Conservation (phyloP, 2,888 invertebrate genomes). For the Abrostola triplasia region DNA sequence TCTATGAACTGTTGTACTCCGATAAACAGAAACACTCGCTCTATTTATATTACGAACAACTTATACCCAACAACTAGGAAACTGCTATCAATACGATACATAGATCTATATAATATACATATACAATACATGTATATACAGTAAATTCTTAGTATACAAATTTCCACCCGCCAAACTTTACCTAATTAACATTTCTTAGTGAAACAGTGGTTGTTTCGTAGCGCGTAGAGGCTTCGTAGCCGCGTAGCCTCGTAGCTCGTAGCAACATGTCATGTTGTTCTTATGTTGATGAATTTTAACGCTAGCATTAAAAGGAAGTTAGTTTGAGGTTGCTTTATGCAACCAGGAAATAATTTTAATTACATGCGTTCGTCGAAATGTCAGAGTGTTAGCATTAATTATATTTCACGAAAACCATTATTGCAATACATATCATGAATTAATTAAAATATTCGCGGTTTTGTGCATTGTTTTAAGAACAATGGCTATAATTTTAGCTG, state of each 20-base stretch:
- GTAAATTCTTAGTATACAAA: conserved; percentile 35
- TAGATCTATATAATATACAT: background rate
- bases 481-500: no score
- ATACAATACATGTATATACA: background rate
- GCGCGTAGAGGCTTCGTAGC: conserved; percentile 31
- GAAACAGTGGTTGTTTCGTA: conserved; percentile 38
- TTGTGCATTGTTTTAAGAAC: no score
- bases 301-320: conserved; percentile 20
- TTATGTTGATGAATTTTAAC: conserved; percentile 32
- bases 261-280: conserved; percentile 17
- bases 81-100: conserved; percentile 26
- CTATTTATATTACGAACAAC: conserved; percentile 18
- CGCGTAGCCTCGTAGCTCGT: conserved; percentile 22
- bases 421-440: no score
- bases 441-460: no score
- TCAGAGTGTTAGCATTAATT: no score
- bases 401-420: no score
- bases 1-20: background rate
- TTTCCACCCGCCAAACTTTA: conserved; percentile 36
- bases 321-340: background rate
- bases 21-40: conserved; percentile 9
- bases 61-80: conserved; percentile 23
- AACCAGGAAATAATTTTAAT: no score
- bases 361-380: no score
- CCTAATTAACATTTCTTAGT: conserved; percentile 47